These are phyloP conservation scores for Rhabdornis inornatus DNA, from an alignment of 2,113 vertebrate species.

Conservation along the genomic window DNA sequence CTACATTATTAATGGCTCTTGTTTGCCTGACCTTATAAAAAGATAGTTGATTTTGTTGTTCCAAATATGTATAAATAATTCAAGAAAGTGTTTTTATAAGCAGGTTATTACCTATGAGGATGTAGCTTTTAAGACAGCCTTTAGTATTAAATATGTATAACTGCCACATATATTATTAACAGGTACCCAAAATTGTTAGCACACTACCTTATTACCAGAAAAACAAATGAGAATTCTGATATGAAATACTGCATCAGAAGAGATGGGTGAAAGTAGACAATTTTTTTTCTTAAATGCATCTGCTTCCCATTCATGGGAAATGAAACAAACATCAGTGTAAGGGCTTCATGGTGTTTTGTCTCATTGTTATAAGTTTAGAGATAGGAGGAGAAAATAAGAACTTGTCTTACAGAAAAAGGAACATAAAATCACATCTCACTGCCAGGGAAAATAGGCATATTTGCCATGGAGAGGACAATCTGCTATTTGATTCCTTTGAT, in stretches of 20 bases:
- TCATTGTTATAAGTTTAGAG: neutral
- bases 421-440: neutral
- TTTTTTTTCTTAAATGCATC: neutral
- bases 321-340: neutral
- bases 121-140: conserved; percentile 64
- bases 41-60: conserved; percentile 59
- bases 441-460: conserved; percentile 42
- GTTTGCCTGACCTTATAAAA: conserved; percentile 65
- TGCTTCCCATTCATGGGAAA: neutral
- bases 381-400: neutral
- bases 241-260: neutral
- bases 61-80: conserved; percentile 71
- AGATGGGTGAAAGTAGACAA: neutral
- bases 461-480: conserved; percentile 10
- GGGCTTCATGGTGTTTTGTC: neutral
- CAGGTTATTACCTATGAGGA: conserved; percentile 65
- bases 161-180: conserved; percentile 69
- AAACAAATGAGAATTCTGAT: conserved; percentile 11
- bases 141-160: conserved; percentile 74
- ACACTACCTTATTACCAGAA: conserved; percentile 8
- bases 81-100: conserved; percentile 59
- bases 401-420: neutral
- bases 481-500: conserved; percentile 49
- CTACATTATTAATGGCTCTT: conserved; percentile 63
- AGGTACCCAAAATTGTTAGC: conserved; percentile 32